Percentiles rank a stretch among this genome's conserved stretches.
phyloP scores from a whole-genome alignment of 23 tunicate genomes.

The Diplosoma virens region DNA sequence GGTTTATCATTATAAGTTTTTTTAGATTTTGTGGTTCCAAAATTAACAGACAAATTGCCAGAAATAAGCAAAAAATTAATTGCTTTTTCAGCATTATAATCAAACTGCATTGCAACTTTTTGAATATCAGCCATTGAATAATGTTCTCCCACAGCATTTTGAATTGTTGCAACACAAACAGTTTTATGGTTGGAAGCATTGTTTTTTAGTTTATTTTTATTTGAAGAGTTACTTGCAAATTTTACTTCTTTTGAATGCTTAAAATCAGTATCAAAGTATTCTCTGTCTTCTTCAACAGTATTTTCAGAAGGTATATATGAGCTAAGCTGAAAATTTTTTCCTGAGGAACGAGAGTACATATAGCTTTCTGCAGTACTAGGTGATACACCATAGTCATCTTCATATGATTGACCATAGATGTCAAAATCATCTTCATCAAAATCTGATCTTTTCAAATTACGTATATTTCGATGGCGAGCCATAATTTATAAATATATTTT shows the following conservation, averaged over 20 bases:
- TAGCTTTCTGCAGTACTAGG: conserved; percentile 80
- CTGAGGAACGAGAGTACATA: conserved; percentile 62
- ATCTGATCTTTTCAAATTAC: conserved; percentile 66
- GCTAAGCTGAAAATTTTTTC: conserved; percentile 42
- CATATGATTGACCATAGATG: conserved; percentile 77
- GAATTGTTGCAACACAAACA: conserved; percentile 17
- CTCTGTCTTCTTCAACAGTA: conserved; percentile 54
- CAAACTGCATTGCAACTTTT: conserved; percentile 34
- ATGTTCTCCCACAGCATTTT: conserved; percentile 72
- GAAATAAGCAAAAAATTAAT: conserved; percentile 51
- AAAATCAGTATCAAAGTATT: conserved; percentile 36
- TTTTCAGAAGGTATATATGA: conserved; percentile 80
- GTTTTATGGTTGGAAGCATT: neutral
- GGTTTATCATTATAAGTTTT: no score
- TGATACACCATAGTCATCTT: conserved; percentile 85
- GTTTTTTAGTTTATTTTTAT: no score
- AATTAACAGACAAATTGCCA: no score
- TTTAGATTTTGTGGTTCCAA: no score
- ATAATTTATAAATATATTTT: no score
- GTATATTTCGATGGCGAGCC: conserved; percentile 80
- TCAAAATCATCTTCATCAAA: conserved; percentile 85
- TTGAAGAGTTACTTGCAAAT: no score
- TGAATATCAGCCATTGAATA: conserved; percentile 42
- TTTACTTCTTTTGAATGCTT: no score
- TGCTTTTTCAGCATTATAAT: conserved; percentile 63